A percentile compares a stretch with the other conserved stretches of the same genome.
These are phyloP conservation scores for Panthera tigris DNA, from an alignment of 2,113 vertebrate genomes.

Conservation along the genomic window DNA sequence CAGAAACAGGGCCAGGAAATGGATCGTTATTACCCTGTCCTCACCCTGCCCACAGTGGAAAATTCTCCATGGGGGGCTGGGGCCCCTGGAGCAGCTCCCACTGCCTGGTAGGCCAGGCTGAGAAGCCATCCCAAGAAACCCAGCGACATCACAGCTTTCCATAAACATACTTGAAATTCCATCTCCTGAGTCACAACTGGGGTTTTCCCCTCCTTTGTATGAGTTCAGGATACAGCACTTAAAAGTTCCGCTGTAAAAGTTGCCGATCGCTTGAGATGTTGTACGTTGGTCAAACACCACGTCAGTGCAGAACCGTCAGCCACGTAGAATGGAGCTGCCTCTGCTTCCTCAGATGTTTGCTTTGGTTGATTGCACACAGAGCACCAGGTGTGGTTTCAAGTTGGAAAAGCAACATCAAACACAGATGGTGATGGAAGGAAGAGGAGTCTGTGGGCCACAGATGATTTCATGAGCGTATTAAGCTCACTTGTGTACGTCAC, in stretches of 20 bases:
- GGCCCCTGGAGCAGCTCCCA: background rate
- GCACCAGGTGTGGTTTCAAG: background rate
- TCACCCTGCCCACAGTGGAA: background rate
- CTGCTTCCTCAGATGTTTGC: background rate
- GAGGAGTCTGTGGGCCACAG: background rate
- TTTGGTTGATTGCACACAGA: background rate
- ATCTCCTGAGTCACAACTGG: background rate
- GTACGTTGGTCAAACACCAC: background rate
- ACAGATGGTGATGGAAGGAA: background rate
- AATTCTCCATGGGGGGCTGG: background rate
- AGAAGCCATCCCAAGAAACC: background rate
- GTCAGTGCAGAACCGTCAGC: background rate
- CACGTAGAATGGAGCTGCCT: background rate
- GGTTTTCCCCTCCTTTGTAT: background rate
- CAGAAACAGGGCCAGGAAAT: background rate
- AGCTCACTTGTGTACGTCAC: background rate
- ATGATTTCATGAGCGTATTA: background rate
- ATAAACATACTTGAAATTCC: slow-evolving; percentile 18
- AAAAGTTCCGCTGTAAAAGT: background rate
- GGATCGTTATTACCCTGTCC: background rate
- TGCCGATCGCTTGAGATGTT: background rate
- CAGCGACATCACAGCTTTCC: background rate
- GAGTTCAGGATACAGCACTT: background rate
- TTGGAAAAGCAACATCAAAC: background rate
- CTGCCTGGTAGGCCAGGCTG: background rate